These are phyloP conservation scores for Epiblema foenella DNA, from an alignment of 2,888 invertebrate species.

Conservation along the genomic window DNA sequence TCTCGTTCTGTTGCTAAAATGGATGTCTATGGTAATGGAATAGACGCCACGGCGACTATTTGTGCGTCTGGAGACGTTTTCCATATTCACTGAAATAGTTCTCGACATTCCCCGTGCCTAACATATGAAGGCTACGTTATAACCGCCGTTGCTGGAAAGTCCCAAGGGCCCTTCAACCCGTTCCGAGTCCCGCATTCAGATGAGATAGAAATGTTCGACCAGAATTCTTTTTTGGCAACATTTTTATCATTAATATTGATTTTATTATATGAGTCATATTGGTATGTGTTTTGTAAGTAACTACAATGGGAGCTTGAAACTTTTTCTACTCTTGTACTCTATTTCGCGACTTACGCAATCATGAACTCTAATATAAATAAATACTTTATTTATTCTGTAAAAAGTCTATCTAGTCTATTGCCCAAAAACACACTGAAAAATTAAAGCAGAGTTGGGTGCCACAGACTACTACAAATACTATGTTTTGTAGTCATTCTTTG, in stretches of 20 bases:
- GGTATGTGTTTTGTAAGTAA: constrained; percentile 5
- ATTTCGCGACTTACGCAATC: no score
- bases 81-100: constrained; percentile 39
- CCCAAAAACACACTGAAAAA: no score
- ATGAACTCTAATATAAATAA: no score
- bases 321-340: no score
- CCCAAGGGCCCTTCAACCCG: constrained; percentile 55
- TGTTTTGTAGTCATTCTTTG: no score
- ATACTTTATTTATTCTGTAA: no score
- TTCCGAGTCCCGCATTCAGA: constrained; percentile 55
- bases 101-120: constrained; percentile 27
- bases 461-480: no score
- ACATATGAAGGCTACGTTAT: constrained; percentile 39
- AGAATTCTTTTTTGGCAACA: constrained; percentile 27
- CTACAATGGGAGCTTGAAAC: not conserved
- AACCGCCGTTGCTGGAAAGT: constrained; percentile 29
- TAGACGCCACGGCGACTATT: not conserved
- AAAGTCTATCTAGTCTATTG: no score
- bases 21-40: not conserved
- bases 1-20: not conserved
- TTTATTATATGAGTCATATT: constrained; percentile 16
- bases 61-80: constrained; percentile 17
- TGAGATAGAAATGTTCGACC: constrained; percentile 54
- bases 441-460: no score
- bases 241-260: constrained; percentile 33